These are phyloP conservation scores for Leucosticte australis DNA, from an alignment of 2,113 vertebrate genomes.

Conservation along the genomic window DNA sequence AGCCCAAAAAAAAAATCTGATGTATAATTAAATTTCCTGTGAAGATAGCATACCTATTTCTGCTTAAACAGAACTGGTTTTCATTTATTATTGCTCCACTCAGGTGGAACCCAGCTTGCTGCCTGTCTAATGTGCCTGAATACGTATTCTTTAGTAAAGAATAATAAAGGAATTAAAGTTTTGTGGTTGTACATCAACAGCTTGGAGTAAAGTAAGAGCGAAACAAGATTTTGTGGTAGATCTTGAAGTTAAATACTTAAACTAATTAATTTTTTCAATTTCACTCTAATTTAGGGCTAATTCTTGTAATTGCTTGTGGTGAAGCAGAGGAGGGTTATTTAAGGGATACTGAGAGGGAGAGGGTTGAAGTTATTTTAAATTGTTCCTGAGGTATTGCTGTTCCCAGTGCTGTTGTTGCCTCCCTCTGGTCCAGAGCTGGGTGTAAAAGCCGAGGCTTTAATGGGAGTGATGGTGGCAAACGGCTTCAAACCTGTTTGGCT, in stretches of 20 bases:
- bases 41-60: neutral
- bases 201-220: neutral
- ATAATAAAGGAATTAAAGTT: slow-evolving; percentile 22
- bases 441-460: neutral
- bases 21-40: slow-evolving; percentile 16
- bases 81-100: neutral
- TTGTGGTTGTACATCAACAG: neutral
- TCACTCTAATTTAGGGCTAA: neutral
- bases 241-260: neutral
- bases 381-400: neutral
- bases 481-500: slow-evolving; percentile 64
- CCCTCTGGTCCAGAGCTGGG: neutral
- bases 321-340: neutral
- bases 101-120: neutral
- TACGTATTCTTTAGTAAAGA: neutral
- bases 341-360: neutral
- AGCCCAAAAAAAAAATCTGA: neutral
- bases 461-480: slow-evolving; percentile 9
- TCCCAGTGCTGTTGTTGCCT: neutral
- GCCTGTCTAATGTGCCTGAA: neutral
- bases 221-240: neutral
- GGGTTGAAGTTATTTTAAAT: neutral
- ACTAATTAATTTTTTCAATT: neutral
- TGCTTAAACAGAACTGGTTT: neutral
- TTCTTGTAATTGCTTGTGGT: neutral